Percentiles rank a stretch among this genome's conserved stretches.
Conservation (phyloP, 1,140 invertebrate species). For the Cardiocondyla obscurior region DNA sequence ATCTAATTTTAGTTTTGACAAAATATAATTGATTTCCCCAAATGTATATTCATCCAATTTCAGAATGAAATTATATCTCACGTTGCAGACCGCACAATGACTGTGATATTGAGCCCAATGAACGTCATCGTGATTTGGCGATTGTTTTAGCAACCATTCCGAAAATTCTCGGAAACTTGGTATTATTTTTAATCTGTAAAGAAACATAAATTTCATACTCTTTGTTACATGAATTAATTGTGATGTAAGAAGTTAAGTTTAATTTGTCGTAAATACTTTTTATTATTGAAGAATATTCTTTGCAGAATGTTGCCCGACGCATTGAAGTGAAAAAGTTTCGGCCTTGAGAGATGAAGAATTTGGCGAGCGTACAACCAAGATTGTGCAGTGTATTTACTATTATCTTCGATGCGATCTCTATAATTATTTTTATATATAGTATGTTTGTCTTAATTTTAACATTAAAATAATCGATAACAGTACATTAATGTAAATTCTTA, state of each 20-base stretch:
- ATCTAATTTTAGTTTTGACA: constrained; percentile 72
- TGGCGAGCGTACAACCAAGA: constrained; percentile 79
- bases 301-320: constrained; percentile 66
- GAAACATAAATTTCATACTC: background rate
- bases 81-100: constrained; percentile 79
- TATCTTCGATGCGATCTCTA: constrained; percentile 83
- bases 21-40: constrained; percentile 73
- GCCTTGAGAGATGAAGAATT: constrained; percentile 80
- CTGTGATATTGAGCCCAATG: constrained; percentile 80
- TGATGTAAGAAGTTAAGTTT: background rate
- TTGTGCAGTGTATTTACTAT: constrained; percentile 79
- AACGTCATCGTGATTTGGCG: constrained; percentile 74
- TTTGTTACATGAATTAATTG: background rate
- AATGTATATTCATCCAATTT: constrained; percentile 77
- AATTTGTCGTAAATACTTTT: constrained; percentile 69
- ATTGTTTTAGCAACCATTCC: constrained; percentile 76
- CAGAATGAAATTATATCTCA: constrained; percentile 78
- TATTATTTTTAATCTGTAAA: constrained; percentile 78
- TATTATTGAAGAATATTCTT: constrained; percentile 76
- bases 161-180: constrained; percentile 82
- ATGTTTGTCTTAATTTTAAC: background rate
- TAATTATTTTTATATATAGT: background rate
- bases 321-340: constrained; percentile 77
- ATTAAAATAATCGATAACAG: background rate
- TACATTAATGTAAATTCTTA: background rate